phyloP scores from a whole-genome alignment of 1,140 invertebrate species.

The Brachionus paranguensis region DNA sequence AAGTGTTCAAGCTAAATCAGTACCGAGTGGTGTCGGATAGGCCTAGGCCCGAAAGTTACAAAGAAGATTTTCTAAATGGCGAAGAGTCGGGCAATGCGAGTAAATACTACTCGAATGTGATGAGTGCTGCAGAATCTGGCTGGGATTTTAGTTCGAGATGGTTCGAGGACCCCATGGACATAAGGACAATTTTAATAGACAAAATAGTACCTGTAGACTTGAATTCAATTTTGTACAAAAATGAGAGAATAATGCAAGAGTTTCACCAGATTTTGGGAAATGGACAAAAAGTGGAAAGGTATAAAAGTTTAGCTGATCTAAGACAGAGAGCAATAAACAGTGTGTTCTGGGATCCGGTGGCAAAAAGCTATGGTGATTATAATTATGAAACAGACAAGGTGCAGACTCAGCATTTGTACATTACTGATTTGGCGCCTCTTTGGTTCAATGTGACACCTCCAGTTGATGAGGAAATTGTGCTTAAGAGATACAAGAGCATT shows the following conservation, averaged over 20 bases:
- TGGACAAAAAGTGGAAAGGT: conserved; percentile 64
- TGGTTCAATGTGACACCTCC: conserved; percentile 57
- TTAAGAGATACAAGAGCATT: not conserved
- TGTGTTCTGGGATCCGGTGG: conserved; percentile 78
- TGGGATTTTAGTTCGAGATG: conserved; percentile 91
- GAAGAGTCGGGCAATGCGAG: conserved; percentile 18
- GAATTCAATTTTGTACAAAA: conserved; percentile 73
- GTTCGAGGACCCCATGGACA: conserved; percentile 60
- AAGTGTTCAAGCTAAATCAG: not conserved
- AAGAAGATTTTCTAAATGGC: conserved; percentile 59
- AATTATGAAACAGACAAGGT: conserved; percentile 64
- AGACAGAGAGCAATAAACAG: conserved; percentile 65
- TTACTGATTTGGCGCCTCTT: conserved; percentile 74
- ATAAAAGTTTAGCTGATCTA: conserved; percentile 61
- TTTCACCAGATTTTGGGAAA: conserved; percentile 62
- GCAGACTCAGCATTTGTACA: conserved; percentile 68
- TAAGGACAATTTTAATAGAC: conserved; percentile 58
- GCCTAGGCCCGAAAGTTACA: conserved; percentile 74
- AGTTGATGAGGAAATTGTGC: conserved; percentile 55
- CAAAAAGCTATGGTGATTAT: conserved; percentile 79
- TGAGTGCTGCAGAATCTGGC: conserved; percentile 81
- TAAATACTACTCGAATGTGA: conserved; percentile 69
- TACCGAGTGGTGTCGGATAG: not conserved
- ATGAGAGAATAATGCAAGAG: conserved; percentile 68
- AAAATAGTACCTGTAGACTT: conserved; percentile 75